A percentile compares a stretch with the other conserved stretches of the same genome.
These are phyloP conservation scores for Syritta pipiens DNA, from an alignment of 2,888 invertebrate genomes.

Conservation along the genomic window DNA sequence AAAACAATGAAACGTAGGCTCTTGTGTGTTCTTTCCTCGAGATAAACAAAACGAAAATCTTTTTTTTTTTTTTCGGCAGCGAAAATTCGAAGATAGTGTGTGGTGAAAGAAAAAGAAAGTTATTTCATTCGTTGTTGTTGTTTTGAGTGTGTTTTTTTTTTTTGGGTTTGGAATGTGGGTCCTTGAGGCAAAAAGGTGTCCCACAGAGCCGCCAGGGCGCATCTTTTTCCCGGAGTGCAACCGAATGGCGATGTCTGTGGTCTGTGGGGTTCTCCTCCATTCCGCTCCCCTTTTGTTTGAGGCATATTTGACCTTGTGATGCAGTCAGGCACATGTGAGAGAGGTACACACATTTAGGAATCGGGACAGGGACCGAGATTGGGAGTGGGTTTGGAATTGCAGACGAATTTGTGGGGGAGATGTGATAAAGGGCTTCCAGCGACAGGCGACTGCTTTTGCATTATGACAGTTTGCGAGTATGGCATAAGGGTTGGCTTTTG, in stretches of 20 bases:
- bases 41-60: slow-evolving; percentile 59
- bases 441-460: slow-evolving; percentile 21
- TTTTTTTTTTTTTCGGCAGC: no score
- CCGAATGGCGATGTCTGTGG: slow-evolving; percentile 8
- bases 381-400: slow-evolving; percentile 27
- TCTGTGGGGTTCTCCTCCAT: slow-evolving; percentile 31
- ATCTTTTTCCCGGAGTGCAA: slow-evolving; percentile 2
- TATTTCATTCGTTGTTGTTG: no score
- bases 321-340: slow-evolving; percentile 51
- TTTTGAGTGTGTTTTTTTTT: slow-evolving; percentile 7
- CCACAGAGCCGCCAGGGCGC: slow-evolving; percentile 13
- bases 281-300: not conserved
- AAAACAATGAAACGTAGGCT: slow-evolving; percentile 32
- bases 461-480: slow-evolving; percentile 20
- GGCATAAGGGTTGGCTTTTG: slow-evolving; percentile 14
- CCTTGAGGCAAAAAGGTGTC: slow-evolving; percentile 15
- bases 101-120: slow-evolving; percentile 62
- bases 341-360: slow-evolving; percentile 27
- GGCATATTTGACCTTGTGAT: slow-evolving; percentile 62
- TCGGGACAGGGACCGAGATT: slow-evolving; percentile 6
- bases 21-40: not conserved
- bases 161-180: slow-evolving; percentile 13
- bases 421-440: not conserved
- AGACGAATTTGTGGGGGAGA: slow-evolving; percentile 21
- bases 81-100: slow-evolving; percentile 46